Evolutionary conservation across 2,888 invertebrate genomes (phyloP).

Genomic region (Caprella mutica): DNA sequence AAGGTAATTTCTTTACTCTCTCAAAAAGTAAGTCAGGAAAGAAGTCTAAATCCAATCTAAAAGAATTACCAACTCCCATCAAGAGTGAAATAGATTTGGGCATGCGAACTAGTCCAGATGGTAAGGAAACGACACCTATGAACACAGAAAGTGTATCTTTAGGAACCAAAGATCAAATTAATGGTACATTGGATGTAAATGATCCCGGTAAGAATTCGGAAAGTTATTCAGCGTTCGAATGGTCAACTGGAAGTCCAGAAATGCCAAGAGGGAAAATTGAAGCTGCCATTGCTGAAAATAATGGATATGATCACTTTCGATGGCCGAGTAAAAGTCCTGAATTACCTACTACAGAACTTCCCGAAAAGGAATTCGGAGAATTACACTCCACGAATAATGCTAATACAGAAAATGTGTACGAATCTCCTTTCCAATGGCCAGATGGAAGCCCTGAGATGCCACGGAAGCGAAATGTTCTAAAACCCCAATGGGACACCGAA

Average conservation of each 20-base stretch:
- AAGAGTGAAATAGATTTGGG: constrained; percentile 10
- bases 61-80: too few species aligned
- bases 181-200: constrained; percentile 4
- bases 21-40: constrained; percentile 28
- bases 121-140: constrained; percentile 15
- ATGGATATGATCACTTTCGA: constrained; percentile 2
- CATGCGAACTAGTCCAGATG: constrained; percentile 22
- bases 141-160: neutral
- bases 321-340: constrained; percentile 18
- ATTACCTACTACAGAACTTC: neutral
- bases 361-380: neutral
- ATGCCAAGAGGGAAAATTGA: neutral
- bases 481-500: constrained; percentile 26
- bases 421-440: constrained; percentile 18
- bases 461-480: constrained; percentile 2
- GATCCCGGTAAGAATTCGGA: neutral
- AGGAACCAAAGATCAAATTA: constrained; percentile 9
- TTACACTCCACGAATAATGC: constrained; percentile 13
- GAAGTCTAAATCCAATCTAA: constrained; percentile 27
- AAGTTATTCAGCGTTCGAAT: constrained; percentile 2
- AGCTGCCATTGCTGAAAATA: neutral
- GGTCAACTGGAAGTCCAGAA: constrained; percentile 19
- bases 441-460: constrained; percentile 26
- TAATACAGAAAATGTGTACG: neutral
- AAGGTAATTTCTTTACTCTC: constrained; percentile 30